Evolutionary conservation across 37 sponge, comb jelly and placozoan species (phyloP), one percentile per base, ranked within the genome.

Genomic region (Mnemiopsis leidyi): DNA sequence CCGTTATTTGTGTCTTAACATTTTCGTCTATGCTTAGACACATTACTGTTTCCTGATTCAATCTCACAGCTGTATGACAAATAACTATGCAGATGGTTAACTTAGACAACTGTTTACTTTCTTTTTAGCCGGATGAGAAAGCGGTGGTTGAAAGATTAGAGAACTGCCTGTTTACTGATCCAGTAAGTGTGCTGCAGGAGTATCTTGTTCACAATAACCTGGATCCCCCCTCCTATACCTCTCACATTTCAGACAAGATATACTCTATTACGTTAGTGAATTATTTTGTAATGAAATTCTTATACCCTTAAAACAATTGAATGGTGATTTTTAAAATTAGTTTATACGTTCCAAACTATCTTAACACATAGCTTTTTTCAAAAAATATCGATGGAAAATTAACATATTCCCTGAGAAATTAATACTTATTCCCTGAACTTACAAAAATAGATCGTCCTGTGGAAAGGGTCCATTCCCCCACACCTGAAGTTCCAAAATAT

Each of bases 251-350:
- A 1, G 79, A 77, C 36, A 77, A 32, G 21, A 32, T 77, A 16
- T 77, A 77, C 79, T 31, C 79, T 32, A 77, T 77, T 18, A 77
- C 79, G 79, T 77, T 26, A 28, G 79, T 77, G 23, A 21, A 61
- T 48, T 48, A 48, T 48, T 18, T 48, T 48, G 61, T 48, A 48
- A 48, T 13, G 61, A 48, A 48, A 48, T n/a, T n/a, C n/a, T n/a
- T n/a, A n/a, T n/a, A n/a, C n/a, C n/a, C n/a, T n/a, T n/a, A n/a
- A n/a, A n/a, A n/a, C n/a, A n/a, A n/a, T n/a, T n/a, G n/a, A n/a
- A n/a, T n/a, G n/a, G n/a, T n/a, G n/a, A n/a, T n/a, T n/a, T n/a
- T n/a, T n/a, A n/a, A n/a, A n/a, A n/a, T n/a, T n/a, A n/a, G n/a
- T n/a, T n/a, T n/a, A n/a, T n/a, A n/a, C n/a, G n/a, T n/a, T n/a